Evolutionary conservation across 2,797 vertebrate genomes (phyloP), one percentile per base, ranked within the genome.

Genomic region (Clamator glandarius): DNA sequence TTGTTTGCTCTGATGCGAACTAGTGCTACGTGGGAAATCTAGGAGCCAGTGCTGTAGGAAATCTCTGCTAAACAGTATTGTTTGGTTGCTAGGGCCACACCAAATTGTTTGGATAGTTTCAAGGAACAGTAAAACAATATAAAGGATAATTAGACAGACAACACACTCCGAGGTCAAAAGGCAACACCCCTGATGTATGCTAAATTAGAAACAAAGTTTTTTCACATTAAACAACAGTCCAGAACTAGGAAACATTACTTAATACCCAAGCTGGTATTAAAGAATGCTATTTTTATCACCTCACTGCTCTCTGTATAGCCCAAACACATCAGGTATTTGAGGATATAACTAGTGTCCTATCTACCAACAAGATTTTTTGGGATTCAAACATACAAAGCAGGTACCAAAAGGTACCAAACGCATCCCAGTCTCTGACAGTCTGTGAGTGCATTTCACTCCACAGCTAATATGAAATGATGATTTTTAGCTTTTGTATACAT

Each of bases 71-170:
- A 94, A 67, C 79, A 78, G 70, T 72, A 90, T 96, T 97, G 96
- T 97, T 96, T 93, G 86, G 95, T 92, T 93, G 95, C 90, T 92
- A 97, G 20, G 92, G 84, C 57, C 95, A 91, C 67, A 90, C 76
- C 74, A 87, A 88, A 95, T 91, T 96, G 94, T 96, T 92, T 96
- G 76, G 88, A 95, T 87, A 95, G 94, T 75, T 93, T 59, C 89
- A 92, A 70, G 79, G 73, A 96, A 97, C 87, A 69, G 78, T 88
- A 68, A 92, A 96, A 96, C 93, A 97, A 96, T 92, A 90, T 92
- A 88, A 89, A 92, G 76, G 59, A 70, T 93, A 95, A 95, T 93
- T 55, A 91, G 73, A 91, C 80, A 87, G 91, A 74, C 87, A 74
- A 48, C 77, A 67, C 51, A 41, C 74, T 91, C 78, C 36, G 25